These are phyloP conservation scores for Elaphurus davidianus DNA, from an alignment of 2,113 vertebrate species.

Conservation along the genomic window DNA sequence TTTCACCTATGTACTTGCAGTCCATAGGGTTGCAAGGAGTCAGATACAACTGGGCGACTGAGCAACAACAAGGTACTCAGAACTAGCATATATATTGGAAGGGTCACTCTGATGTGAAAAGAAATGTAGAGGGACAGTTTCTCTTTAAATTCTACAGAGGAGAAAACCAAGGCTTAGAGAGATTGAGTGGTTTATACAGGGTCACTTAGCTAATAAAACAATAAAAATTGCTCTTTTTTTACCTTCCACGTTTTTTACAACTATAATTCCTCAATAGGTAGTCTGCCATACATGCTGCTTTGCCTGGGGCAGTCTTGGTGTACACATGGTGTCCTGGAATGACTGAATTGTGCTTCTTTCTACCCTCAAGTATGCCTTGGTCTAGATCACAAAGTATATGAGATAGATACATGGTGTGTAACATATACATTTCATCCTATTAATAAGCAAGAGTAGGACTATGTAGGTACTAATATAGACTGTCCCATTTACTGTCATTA, in stretches of 20 bases:
- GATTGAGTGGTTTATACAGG: not conserved
- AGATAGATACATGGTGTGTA: not conserved
- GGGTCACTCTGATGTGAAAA: not conserved
- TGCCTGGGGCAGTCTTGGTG: not conserved
- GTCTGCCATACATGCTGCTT: not conserved
- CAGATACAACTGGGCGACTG: not conserved
- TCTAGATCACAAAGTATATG: not conserved
- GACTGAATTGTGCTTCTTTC: not conserved
- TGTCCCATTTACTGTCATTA: not conserved
- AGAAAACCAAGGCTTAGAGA: not conserved
- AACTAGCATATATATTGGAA: not conserved
- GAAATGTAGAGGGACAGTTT: not conserved
- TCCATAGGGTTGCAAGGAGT: not conserved
- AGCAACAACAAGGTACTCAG: not conserved
- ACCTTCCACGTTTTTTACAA: not conserved
- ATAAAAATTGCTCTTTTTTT: not conserved
- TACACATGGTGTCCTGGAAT: not conserved
- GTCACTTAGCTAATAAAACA: not conserved
- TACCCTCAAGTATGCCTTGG: not conserved
- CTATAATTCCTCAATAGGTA: not conserved
- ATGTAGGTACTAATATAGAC: not conserved
- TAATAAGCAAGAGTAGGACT: not conserved
- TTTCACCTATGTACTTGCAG: not conserved
- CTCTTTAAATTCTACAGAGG: not conserved
- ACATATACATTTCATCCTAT: not conserved